A percentile compares a stretch with the other conserved stretches of the same genome.
Conservation (phyloP, 2,113 vertebrate species). For the Peromyscus leucopus region DNA sequence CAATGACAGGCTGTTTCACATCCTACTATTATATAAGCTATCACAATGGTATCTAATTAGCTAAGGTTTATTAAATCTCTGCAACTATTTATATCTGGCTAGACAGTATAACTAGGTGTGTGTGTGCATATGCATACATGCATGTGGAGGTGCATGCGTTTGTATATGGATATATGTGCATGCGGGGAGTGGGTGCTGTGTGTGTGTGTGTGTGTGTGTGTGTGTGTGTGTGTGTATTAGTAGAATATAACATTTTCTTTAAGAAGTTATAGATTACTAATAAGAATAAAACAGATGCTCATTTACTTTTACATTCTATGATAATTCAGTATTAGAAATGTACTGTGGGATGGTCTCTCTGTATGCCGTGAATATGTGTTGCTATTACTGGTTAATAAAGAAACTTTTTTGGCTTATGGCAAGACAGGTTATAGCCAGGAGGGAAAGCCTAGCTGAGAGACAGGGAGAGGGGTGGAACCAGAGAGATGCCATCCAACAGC, state of each 20-base stretch:
- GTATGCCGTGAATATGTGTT: too few species aligned
- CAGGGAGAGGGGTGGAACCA: too few species aligned
- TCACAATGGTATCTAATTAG: background rate
- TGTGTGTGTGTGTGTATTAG: too few species aligned
- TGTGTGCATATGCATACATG: fast-evolving
- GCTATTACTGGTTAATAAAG: too few species aligned
- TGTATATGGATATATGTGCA: background rate
- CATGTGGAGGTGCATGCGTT: background rate
- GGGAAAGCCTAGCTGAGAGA: too few species aligned
- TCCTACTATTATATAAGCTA: background rate
- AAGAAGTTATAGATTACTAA: background rate
- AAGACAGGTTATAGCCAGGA: too few species aligned
- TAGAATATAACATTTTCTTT: background rate
- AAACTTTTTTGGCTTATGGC: too few species aligned
- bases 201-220: too few species aligned
- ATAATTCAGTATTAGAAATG: background rate
- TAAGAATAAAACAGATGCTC: background rate
- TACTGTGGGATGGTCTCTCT: too few species aligned
- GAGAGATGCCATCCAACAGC: too few species aligned
- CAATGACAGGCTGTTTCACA: background rate
- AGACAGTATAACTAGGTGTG: background rate
- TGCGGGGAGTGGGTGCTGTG: background rate
- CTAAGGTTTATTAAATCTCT: background rate
- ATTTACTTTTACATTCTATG: background rate
- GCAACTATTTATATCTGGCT: background rate